Base-by-base conservation (phyloP, 2,888 invertebrate genomes). In the Ennomos quercinarius region DNA sequence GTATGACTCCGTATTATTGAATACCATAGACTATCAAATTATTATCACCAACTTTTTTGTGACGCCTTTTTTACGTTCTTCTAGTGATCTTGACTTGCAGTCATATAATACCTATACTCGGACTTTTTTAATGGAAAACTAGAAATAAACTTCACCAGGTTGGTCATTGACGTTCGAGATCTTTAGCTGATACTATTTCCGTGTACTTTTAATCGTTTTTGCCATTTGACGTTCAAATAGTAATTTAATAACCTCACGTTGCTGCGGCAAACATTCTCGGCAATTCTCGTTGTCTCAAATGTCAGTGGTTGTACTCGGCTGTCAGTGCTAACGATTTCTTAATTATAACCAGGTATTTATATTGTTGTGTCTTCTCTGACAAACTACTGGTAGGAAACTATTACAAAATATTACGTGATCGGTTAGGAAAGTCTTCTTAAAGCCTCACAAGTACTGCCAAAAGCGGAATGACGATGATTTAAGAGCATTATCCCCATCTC, bases 161-260 rank as follows among this genome's bases (percentile, higher is more conserved):
- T 42, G 2, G 42, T 12, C 17, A 42, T 17, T 42, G 12, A 17
- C 12, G 17, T 9, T 10, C 6, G 10, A 17, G 10, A 9, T 17
- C 4, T 9, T 13, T 42, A 17, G 17, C 10, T 35, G 45, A 36
- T 27, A 27, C 2, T 27, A 27, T 45, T 36, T 45, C n/a, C 45
- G 37, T n/a, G 47, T 37, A 39, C 40, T 34, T 35, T 27, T 12
- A 34, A 49, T 41, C 10, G 17, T 13, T 50, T 50, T 36, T 50
- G 36, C 36, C 42, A 42, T 50, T 50, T 42, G 36, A 36, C 42
- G 42, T 50, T 42, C 12, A 50, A 50, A 50, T 42, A 40, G 50
- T 50, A 50, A 50, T 27, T 50, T 40, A 50, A 50, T 42, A 50
- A 37, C 48, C 48, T 39, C 35, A 40, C 41, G 49, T 41, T 42